Evolutionary conservation across 2,113 vertebrate genomes (phyloP).

Genomic region (Apistogramma diplotaenia): DNA sequence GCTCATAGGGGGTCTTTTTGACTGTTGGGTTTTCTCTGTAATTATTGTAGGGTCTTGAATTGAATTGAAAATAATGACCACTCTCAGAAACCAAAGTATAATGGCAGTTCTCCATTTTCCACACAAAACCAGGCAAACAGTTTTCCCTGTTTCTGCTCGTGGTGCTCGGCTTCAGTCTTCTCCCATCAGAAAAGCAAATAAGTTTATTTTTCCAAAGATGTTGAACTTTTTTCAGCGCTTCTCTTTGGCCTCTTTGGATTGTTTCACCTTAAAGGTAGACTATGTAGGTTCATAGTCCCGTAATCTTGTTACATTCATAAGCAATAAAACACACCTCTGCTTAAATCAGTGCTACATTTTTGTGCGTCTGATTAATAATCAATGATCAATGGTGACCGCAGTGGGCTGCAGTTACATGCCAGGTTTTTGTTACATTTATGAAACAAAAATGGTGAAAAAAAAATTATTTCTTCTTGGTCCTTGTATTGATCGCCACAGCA

Average conservation of each 20-base stretch:
- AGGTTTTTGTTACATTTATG: too few relatives aligned
- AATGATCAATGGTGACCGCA: not conserved
- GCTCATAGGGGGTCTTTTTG: too few relatives aligned
- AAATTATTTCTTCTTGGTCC: too few relatives aligned
- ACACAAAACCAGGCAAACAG: not conserved
- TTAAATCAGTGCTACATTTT: not conserved
- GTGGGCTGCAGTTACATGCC: too few relatives aligned
- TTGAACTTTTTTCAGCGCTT: not conserved
- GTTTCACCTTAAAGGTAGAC: not conserved
- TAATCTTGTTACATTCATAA: not conserved
- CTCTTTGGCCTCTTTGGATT: not conserved
- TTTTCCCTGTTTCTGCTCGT: not conserved
- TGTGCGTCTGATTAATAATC: not conserved
- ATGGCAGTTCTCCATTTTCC: not conserved
- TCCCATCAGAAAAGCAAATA: not conserved
- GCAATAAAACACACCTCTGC: constrained; percentile 1
- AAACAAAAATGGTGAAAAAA: too few relatives aligned
- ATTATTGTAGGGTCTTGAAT: too few relatives aligned
- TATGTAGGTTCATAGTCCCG: not conserved
- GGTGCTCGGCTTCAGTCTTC: not conserved
- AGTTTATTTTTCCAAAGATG: not conserved
- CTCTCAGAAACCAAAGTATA: not conserved
- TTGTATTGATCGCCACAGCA: too few relatives aligned
- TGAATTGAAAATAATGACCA: not conserved
- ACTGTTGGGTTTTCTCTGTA: too few relatives aligned